Conservation (phyloP, 2,113 vertebrate species). For the Regulus satrapa region DNA sequence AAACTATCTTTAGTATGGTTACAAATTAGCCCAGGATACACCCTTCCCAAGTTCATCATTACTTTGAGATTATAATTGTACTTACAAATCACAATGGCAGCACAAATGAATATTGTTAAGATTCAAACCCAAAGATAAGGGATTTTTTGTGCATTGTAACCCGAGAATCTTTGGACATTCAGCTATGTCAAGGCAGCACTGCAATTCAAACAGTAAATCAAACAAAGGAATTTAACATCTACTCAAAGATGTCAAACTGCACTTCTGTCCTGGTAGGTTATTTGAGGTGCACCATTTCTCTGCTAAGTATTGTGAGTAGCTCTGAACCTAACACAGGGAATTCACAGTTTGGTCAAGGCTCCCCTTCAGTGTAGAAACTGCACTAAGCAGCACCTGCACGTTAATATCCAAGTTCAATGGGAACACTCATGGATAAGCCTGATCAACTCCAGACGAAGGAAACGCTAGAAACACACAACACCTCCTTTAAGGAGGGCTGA, state of each 20-base stretch:
- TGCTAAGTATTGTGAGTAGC: not conserved
- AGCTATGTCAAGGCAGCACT: not conserved
- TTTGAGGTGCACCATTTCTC: not conserved
- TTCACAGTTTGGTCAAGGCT: not conserved
- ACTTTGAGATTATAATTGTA: not conserved
- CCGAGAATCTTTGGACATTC: not conserved
- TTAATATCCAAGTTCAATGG: not conserved
- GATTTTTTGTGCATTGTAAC: not conserved
- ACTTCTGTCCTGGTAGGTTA: not conserved
- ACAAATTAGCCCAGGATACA: not conserved
- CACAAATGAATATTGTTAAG: not conserved
- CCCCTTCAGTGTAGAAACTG: not conserved
- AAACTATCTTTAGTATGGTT: not conserved
- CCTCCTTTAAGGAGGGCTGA: not conserved
- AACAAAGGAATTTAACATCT: not conserved
- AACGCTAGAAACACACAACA: not conserved
- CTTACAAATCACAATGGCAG: not conserved
- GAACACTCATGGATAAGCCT: accelerated
- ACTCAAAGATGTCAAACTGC: not conserved
- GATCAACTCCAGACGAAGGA: not conserved
- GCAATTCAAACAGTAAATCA: not conserved
- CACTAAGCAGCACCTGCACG: not conserved
- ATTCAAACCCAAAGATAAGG: not conserved
- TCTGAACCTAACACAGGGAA: not conserved
- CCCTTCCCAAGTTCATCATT: not conserved